Conservation (phyloP, 2,113 vertebrate species). For the Urocolius indicus region DNA sequence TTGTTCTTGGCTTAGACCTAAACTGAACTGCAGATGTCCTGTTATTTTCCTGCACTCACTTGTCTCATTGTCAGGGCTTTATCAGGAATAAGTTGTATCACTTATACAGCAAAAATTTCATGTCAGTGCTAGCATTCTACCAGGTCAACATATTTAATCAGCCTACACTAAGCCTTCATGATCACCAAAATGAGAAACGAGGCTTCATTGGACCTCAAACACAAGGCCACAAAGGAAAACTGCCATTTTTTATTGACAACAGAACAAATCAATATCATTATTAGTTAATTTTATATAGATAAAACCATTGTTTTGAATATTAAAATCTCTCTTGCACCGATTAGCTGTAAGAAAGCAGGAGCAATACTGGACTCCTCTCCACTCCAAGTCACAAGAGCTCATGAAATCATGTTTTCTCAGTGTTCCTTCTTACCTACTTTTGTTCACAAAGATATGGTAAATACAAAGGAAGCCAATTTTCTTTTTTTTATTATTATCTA, state of each 20-base stretch:
- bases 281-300: neutral
- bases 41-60: neutral
- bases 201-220: neutral
- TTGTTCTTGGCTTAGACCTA: neutral
- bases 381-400: neutral
- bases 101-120: neutral
- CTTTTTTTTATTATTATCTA: neutral
- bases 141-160: neutral
- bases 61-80: too few species aligned
- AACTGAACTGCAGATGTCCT: neutral
- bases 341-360: neutral
- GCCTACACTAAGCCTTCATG: accelerated
- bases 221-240: neutral
- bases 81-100: neutral
- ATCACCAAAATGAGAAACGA: neutral
- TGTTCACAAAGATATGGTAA: neutral
- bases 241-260: neutral
- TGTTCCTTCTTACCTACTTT: neutral
- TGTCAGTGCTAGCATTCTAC: neutral
- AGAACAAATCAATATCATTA: neutral
- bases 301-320: neutral
- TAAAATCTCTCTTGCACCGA: too few species aligned
- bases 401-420: neutral
- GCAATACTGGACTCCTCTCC: accelerated
- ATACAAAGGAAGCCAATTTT: neutral